Conservation (phyloP, 2,797 vertebrate genomes). For the Protonibea diacanthus region DNA sequence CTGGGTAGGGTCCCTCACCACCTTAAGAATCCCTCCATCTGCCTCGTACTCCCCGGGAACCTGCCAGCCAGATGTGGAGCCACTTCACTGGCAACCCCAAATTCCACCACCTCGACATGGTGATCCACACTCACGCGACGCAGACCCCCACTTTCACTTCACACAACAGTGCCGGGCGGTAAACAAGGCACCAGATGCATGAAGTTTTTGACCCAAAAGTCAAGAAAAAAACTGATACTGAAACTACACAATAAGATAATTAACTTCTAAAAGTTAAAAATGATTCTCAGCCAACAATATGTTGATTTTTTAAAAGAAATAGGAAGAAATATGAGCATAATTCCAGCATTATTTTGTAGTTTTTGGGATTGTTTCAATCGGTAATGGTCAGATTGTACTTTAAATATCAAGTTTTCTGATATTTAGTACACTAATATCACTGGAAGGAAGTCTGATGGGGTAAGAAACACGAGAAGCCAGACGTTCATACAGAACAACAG, state of each 20-base stretch:
- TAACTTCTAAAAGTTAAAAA: background rate
- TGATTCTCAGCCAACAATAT: background rate
- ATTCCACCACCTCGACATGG: slow-evolving; percentile 64
- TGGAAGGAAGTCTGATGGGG: background rate
- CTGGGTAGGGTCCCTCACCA: slow-evolving; percentile 51
- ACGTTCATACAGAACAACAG: background rate
- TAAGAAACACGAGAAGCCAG: background rate
- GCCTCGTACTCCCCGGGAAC: slow-evolving; percentile 53
- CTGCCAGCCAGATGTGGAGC: slow-evolving; percentile 81
- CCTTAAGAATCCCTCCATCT: slow-evolving; percentile 58
- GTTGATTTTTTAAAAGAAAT: background rate
- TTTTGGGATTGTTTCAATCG: background rate
- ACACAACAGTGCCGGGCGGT: slow-evolving; percentile 13
- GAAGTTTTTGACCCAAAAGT: background rate
- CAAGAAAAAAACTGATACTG: background rate
- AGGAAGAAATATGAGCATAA: background rate
- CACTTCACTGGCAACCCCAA: slow-evolving; percentile 64
- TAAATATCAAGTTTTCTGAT: background rate
- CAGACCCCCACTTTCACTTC: slow-evolving; percentile 48
- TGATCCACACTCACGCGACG: slow-evolving; percentile 55
- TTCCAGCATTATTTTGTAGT: background rate
- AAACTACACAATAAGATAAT: background rate
- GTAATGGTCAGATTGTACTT: background rate
- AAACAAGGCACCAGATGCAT: slow-evolving; percentile 41
- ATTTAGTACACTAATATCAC: background rate